These are phyloP conservation scores for Dufourea novaeangliae DNA, from an alignment of 1,140 invertebrate genomes.

Conservation along the genomic window DNA sequence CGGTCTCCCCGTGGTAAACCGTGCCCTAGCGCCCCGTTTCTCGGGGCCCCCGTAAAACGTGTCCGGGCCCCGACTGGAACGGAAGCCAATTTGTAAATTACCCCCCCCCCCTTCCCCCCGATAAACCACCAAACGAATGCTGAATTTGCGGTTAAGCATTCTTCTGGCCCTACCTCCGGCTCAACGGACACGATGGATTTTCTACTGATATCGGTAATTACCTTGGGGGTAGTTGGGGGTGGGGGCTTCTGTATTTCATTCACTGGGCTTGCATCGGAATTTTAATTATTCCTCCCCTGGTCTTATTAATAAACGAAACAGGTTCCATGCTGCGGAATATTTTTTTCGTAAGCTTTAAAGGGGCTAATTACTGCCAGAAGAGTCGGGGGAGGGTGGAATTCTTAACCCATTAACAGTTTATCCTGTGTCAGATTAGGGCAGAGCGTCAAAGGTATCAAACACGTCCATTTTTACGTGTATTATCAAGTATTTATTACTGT, in stretches of 20 bases:
- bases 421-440: too few relatives aligned
- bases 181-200: background rate
- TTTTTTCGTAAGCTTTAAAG: too few relatives aligned
- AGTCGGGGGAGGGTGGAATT: too few relatives aligned
- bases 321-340: background rate
- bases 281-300: background rate
- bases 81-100: conserved; percentile 69
- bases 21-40: conserved; percentile 39
- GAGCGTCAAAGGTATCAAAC: too few relatives aligned
- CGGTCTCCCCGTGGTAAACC: conserved; percentile 54
- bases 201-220: conserved; percentile 16
- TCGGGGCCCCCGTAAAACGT: conserved; percentile 42
- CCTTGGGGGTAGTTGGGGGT: too few relatives aligned
- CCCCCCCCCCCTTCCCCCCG: too few relatives aligned
- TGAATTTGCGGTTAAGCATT: conserved; percentile 26
- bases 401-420: too few relatives aligned
- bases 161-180: background rate
- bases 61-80: conserved; percentile 51
- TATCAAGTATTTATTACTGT: too few relatives aligned
- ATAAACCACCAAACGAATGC: conserved; percentile 46
- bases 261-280: background rate
- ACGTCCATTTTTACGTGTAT: too few relatives aligned
- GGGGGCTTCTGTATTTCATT: background rate
- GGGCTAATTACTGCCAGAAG: too few relatives aligned
- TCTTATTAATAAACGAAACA: background rate